phyloP scores from a whole-genome alignment of 2,888 invertebrate genomes.

The Melitaea athalia region DNA sequence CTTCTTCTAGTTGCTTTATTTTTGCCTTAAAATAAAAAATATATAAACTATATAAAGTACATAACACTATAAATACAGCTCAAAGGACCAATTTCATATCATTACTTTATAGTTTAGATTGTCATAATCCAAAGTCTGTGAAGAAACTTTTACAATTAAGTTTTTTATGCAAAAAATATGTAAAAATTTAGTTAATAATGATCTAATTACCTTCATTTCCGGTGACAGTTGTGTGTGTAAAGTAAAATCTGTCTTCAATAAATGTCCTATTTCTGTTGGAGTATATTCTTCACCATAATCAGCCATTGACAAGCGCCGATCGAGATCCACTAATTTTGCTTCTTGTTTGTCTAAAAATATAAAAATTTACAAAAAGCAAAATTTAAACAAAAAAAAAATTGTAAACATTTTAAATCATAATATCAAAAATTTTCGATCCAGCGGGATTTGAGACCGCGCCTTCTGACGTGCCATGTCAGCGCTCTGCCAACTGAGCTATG shows the following conservation, averaged over 20 bases:
- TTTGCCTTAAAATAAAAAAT: constrained; percentile 58
- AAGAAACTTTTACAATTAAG: not conserved
- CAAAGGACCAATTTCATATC: not conserved
- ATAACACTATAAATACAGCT: not conserved
- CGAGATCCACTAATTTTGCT: constrained; percentile 80
- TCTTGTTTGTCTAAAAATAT: constrained; percentile 80
- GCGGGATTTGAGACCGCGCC: no score
- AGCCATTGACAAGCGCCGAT: constrained; percentile 81
- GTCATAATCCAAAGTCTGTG: no score
- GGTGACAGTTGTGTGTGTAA: constrained; percentile 75
- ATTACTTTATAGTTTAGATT: not conserved
- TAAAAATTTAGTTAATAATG: not conserved
- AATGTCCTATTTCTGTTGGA: constrained; percentile 73
- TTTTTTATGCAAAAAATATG: not conserved
- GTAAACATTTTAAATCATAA: no score
- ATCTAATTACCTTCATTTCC: constrained; percentile 67
- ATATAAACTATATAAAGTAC: not conserved
- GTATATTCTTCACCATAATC: constrained; percentile 87
- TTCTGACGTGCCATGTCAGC: no score
- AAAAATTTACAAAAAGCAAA: constrained; percentile 43
- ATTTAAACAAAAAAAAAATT: constrained; percentile 88
- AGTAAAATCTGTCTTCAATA: constrained; percentile 70
- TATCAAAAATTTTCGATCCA: no score
- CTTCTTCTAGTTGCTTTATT: constrained; percentile 68
- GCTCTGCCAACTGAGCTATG: no score